Evolutionary conservation across 2,797 vertebrate species (phyloP).

Genomic region (Gorsachius magnificus): DNA sequence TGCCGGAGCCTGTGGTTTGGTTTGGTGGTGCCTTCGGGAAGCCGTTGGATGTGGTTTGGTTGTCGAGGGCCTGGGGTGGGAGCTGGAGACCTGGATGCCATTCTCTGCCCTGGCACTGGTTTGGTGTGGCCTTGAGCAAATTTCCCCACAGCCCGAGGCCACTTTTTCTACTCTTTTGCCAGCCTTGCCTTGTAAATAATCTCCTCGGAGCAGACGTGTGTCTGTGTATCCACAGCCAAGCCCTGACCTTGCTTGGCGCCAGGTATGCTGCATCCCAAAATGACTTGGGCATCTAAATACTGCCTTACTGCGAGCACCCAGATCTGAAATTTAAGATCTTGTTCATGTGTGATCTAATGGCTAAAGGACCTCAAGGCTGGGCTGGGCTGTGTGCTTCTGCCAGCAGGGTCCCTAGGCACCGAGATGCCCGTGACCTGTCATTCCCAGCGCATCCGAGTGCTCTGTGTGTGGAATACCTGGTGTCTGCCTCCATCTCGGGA

Average conservation of each 20-base stretch:
- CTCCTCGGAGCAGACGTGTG: background rate
- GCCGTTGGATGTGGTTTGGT: conserved; percentile 30
- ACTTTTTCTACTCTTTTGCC: background rate
- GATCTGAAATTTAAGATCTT: background rate
- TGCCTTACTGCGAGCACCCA: background rate
- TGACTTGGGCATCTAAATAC: background rate
- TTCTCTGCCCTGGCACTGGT: background rate
- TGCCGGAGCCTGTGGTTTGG: background rate
- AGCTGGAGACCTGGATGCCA: conserved; percentile 4
- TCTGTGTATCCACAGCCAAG: background rate
- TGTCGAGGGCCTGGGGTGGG: background rate
- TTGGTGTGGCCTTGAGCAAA: background rate
- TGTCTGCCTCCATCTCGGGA: fast-evolving
- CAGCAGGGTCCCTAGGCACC: background rate
- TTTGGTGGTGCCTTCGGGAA: background rate
- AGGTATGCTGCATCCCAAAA: background rate
- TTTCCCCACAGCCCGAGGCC: background rate
- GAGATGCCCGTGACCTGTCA: background rate
- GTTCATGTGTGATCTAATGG: background rate
- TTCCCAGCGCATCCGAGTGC: background rate
- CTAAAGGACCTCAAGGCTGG: background rate
- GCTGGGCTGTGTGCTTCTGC: background rate
- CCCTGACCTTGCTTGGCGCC: background rate
- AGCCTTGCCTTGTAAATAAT: background rate
- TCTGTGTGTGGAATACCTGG: fast-evolving